Percentiles rank a stretch among this genome's conserved stretches.
phyloP scores from a whole-genome alignment of 2,797 vertebrate species.

The Microchirus variegatus region DNA sequence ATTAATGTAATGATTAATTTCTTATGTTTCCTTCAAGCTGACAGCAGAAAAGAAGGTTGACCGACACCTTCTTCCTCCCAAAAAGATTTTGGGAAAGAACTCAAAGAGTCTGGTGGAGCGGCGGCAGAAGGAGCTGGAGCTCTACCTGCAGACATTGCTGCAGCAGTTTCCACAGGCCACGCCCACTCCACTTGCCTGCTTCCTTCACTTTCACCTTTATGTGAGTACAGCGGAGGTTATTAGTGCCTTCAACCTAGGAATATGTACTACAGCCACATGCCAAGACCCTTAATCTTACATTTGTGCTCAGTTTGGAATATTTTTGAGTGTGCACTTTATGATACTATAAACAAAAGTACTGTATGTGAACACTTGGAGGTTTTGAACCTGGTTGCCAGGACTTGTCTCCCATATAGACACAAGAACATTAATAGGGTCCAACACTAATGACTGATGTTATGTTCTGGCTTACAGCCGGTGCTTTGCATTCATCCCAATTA shows the following conservation, averaged over 20 bases:
- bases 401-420: not conserved
- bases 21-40: constrained; percentile 77
- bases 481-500: not conserved
- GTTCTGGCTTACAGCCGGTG: not conserved
- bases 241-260: not conserved
- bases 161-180: constrained; percentile 86
- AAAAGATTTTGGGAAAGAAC: constrained; percentile 98
- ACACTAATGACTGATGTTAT: not conserved
- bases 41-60: constrained; percentile 91
- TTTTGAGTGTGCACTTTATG: not conserved
- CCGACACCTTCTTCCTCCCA: constrained; percentile 92
- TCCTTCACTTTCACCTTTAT: constrained; percentile 93
- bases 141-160: constrained; percentile 93
- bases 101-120: constrained; percentile 94
- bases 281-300: not conserved
- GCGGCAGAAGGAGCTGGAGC: constrained; percentile 93
- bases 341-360: not conserved
- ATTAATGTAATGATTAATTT: too few species aligned
- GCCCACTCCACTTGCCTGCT: constrained; percentile 87
- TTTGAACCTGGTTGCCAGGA: not conserved
- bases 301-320: not conserved
- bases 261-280: not conserved
- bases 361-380: not conserved
- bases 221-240: constrained; percentile 81
- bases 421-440: not conserved